Percentiles rank a stretch among this genome's conserved stretches.
Evolutionary conservation across 1,140 invertebrate species (phyloP).

Genomic region (Drosophila pandora): DNA sequence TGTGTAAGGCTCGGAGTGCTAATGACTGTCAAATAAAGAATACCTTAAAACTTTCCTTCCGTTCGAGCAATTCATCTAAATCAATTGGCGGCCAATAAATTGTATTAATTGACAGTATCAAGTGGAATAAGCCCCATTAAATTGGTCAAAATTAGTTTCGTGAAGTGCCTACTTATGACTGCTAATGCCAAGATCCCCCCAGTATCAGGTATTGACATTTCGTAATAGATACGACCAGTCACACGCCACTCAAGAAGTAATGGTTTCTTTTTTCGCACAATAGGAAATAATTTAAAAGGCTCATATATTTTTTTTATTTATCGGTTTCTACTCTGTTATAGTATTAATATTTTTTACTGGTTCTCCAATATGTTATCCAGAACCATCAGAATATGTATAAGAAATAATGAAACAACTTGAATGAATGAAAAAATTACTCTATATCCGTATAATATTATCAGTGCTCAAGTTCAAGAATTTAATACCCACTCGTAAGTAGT

Average conservation of each 20-base stretch:
- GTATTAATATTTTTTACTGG: too few relatives aligned
- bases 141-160: conserved; percentile 43
- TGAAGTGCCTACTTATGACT: conserved; percentile 57
- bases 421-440: not conserved
- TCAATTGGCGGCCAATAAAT: conserved; percentile 35
- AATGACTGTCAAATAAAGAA: not conserved
- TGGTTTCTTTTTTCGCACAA: not conserved
- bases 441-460: not conserved
- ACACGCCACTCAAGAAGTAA: conserved; percentile 23
- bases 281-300: not conserved
- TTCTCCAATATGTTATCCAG: too few relatives aligned
- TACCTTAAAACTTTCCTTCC: not conserved
- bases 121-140: conserved; percentile 46
- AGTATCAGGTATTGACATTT: conserved; percentile 40
- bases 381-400: not conserved
- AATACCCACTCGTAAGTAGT: not conserved
- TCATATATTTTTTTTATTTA: not conserved
- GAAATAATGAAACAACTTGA: not conserved
- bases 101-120: conserved; percentile 54
- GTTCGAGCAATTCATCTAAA: conserved; percentile 35
- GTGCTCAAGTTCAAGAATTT: conserved; percentile 3
- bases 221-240: conserved; percentile 39
- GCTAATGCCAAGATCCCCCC: conserved; percentile 46
- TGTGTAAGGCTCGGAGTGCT: conserved; percentile 1
- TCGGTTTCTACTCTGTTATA: not conserved